These are phyloP conservation scores for Euphysa ruthae DNA, from an alignment of 30 jellyfish, hydroid and myxozoan genomes.

Conservation along the genomic window DNA sequence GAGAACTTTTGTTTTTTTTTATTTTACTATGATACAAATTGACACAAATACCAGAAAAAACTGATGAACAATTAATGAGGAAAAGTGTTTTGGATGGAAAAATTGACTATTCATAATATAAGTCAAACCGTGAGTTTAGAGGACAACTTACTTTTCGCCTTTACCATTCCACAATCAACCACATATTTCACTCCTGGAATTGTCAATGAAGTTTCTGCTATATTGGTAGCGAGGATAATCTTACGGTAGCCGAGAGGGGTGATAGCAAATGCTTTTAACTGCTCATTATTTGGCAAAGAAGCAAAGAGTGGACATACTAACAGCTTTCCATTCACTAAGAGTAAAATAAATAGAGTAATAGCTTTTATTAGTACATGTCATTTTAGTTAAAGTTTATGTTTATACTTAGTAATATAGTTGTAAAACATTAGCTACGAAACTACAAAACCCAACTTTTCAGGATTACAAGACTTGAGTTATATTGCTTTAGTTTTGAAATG, in stretches of 20 bases:
- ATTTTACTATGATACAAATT: no score
- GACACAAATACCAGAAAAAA: no score
- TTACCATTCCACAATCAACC: conserved; percentile 93
- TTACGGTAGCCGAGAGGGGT: conserved; percentile 77
- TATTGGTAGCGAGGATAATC: conserved; percentile 83
- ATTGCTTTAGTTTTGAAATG: no score
- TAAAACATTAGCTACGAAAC: background rate
- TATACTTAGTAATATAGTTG: background rate
- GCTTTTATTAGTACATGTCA: no score
- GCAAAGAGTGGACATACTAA: conserved; percentile 84
- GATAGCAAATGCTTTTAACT: conserved; percentile 49
- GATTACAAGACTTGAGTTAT: no score
- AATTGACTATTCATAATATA: no score
- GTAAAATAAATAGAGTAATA: background rate
- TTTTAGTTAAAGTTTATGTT: no score
- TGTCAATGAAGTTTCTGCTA: conserved; percentile 96
- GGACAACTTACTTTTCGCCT: conserved; percentile 61
- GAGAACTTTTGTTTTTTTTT: no score
- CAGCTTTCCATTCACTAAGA: conserved; percentile 53
- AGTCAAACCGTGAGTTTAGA: no score
- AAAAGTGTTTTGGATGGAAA: no score
- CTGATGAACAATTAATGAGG: no score
- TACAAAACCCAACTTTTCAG: no score
- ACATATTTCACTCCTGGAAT: conserved; percentile 89
- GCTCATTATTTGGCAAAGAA: conserved; percentile 79